A percentile compares a stretch with the other conserved stretches of the same genome.
Conservation (phyloP, 2,797 vertebrate genomes). For the Aphelocoma californica region DNA sequence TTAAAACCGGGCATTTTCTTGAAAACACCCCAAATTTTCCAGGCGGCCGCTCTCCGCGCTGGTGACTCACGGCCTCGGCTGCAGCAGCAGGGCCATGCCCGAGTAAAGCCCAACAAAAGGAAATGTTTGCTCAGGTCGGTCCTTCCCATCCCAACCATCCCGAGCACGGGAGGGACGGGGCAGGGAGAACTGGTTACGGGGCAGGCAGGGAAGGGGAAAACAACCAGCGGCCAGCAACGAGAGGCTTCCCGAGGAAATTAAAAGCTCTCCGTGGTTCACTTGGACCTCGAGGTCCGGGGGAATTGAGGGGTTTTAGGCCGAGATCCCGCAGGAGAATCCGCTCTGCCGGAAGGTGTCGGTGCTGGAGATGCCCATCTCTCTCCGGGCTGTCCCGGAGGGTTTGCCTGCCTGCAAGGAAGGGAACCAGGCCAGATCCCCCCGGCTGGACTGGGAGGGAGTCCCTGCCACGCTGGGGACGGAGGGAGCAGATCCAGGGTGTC, state of each 20-base stretch:
- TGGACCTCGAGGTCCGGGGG: background rate
- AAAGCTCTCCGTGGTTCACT: background rate
- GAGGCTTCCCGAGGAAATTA: background rate
- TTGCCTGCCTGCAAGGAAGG: background rate
- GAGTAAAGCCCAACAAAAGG: background rate
- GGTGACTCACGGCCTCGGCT: background rate
- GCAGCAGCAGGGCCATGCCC: background rate
- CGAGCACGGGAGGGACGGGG: background rate
- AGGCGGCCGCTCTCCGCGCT: background rate
- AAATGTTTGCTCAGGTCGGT: slow-evolving; percentile 1
- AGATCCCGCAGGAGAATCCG: background rate
- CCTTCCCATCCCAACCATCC: slow-evolving; percentile 25
- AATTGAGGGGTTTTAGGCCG: background rate
- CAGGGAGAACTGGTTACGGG: slow-evolving; percentile 57
- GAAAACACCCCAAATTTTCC: slow-evolving; percentile 47
- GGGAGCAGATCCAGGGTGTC: background rate
- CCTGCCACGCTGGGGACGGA: rapidly evolving
- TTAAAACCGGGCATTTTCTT: slow-evolving; percentile 21
- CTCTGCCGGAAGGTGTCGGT: background rate
- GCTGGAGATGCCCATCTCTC: background rate
- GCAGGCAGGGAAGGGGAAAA: background rate
- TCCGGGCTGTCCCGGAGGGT: background rate
- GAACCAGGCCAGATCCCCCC: rapidly evolving
- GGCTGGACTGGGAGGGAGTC: background rate
- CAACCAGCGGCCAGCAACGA: background rate